Base-by-base conservation (phyloP, 2,113 vertebrate species). In the Forbesichthys agassizii region DNA sequence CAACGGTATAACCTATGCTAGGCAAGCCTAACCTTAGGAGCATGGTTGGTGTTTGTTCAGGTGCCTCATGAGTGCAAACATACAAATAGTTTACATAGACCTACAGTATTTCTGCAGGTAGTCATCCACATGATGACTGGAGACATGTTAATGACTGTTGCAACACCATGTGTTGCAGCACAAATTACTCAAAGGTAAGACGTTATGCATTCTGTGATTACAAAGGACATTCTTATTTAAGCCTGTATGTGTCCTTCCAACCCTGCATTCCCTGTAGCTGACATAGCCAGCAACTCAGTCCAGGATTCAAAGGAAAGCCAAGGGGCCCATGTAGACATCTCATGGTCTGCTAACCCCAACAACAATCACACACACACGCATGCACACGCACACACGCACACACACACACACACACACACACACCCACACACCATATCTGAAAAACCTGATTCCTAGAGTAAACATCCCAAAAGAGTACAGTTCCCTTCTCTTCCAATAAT, bases 171-270 rank as follows among this genome's bases (percentile, higher is more conserved):
- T 88, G 79, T 27, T 27, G 27, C 27, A 27, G 27, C 27, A 85
- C 82, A 89, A 88, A 84, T 84, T 66, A 80, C 65, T 86, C 74
- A 81, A 8, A 66, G 64, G 60, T 76, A 64, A 64, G 54, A 61
- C 56, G 77, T 69, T 84, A 82, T 71, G 64, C 59, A 64, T 64
- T 52, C 66, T 71, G 68, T 49, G 14, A 77, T 77, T 68, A 64
- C 68, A 74, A 83, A 42, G 5, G 74, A 54, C 69, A 68, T 82
- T 84, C 82, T 79, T 74, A 71, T 85, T 69, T 73, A 82, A 66
- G 52, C 47, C 52, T 53, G 36, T 49, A 9, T 20, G 51, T 73
- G 53, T 83, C 55, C 64, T 74, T 86, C 84, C 83, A 88, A 49
- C 61, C 16, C 64, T 36, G 47, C 78, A 85, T 88, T 88, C 77